These are phyloP conservation scores for Perodicticus potto DNA, from an alignment of 2,797 vertebrate species.

Conservation along the genomic window DNA sequence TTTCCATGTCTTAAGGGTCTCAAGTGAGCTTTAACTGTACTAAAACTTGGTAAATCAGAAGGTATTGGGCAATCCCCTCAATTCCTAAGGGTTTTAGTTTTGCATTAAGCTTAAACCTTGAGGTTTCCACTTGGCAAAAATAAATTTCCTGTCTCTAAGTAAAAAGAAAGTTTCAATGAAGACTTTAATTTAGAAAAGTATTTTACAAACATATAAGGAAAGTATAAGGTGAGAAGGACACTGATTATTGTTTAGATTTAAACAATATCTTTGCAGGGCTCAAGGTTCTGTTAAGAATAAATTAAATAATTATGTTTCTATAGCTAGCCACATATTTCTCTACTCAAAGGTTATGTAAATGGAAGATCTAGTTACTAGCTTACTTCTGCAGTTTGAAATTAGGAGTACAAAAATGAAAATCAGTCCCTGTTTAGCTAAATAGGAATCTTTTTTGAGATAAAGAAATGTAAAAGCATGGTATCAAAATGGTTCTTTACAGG, in stretches of 20 bases:
- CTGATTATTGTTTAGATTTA: conserved; percentile 59
- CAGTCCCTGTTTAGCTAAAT: background rate
- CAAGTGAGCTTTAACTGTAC: conserved; percentile 68
- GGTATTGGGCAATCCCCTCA: conserved; percentile 62
- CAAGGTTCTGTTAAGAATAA: conserved; percentile 33
- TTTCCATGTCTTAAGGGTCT: conserved; percentile 74
- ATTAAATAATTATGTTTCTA: conserved; percentile 56
- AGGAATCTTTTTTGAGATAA: conserved; percentile 52
- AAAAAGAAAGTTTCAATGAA: conserved; percentile 68
- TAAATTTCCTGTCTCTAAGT: conserved; percentile 68
- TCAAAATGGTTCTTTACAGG: conserved; percentile 11
- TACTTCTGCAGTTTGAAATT: conserved; percentile 68
- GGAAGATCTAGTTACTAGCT: conserved; percentile 55
- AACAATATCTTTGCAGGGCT: conserved; percentile 49
- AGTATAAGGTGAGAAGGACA: conserved; percentile 43
- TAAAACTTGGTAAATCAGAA: conserved; percentile 70
- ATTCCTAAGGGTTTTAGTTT: conserved; percentile 58
- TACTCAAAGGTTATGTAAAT: conserved; percentile 45
- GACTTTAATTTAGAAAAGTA: conserved; percentile 59
- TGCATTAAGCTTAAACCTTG: conserved; percentile 60
- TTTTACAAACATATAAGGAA: conserved; percentile 41
- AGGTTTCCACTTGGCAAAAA: conserved; percentile 69
- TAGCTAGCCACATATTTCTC: background rate
- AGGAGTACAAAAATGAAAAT: conserved; percentile 65
- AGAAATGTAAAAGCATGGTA: conserved; percentile 40